Percentiles rank a stretch among this genome's conserved stretches.
These are phyloP conservation scores for Poeciliopsis occidentalis DNA, from an alignment of 2,113 vertebrate genomes.

Conservation along the genomic window DNA sequence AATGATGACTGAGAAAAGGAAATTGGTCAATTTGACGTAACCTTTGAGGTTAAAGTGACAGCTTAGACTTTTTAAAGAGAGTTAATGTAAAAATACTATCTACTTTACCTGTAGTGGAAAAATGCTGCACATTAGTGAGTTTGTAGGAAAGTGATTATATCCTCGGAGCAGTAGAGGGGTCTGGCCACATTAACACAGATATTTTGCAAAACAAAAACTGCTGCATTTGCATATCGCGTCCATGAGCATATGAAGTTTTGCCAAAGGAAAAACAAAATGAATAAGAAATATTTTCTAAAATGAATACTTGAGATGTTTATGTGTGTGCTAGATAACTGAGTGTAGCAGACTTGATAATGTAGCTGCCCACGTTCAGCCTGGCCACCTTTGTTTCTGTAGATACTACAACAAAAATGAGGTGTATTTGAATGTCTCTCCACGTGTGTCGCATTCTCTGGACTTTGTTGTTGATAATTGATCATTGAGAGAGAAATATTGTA, in stretches of 20 bases:
- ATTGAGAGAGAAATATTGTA: not conserved
- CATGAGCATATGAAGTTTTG: not conserved
- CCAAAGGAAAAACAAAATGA: not conserved
- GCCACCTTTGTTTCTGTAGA: not conserved
- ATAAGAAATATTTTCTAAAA: not conserved
- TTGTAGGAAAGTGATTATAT: not conserved
- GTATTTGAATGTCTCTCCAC: not conserved
- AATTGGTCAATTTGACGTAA: not conserved
- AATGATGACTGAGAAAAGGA: not conserved
- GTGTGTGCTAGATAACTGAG: not conserved
- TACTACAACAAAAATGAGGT: not conserved
- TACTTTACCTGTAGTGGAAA: not conserved
- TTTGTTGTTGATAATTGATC: too few species aligned
- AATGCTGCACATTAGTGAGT: not conserved
- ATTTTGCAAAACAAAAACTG: not conserved
- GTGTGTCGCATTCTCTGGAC: not conserved
- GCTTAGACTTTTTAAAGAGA: not conserved
- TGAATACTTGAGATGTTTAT: not conserved
- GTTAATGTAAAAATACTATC: not conserved
- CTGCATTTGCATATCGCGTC: not conserved
- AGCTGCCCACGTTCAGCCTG: too few species aligned
- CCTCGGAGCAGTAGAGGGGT: not conserved
- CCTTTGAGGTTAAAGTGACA: not conserved
- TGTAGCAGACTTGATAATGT: not conserved
- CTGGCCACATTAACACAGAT: not conserved